Conservation (phyloP, 2,797 vertebrate species). For the Xyrichtys novacula region DNA sequence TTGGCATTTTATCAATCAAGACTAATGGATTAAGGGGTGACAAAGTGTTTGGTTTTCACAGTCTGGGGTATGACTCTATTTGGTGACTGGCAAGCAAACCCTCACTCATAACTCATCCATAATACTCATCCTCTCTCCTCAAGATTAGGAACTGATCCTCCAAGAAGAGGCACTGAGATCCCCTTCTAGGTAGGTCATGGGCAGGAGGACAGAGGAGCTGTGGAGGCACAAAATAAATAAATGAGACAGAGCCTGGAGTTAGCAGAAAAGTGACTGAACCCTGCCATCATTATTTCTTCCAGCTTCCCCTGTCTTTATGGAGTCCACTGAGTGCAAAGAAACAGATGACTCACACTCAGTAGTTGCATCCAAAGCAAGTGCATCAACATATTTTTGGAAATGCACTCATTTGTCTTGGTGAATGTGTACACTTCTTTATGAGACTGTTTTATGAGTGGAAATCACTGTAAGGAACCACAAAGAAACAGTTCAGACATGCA, state of each 20-base stretch:
- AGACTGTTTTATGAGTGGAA: slow-evolving; percentile 2
- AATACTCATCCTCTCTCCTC: background rate
- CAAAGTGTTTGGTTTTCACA: too few species aligned
- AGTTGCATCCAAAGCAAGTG: slow-evolving; percentile 7
- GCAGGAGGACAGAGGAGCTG: background rate
- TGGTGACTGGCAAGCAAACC: background rate
- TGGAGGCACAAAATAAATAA: background rate
- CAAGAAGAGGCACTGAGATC: background rate
- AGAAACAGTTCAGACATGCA: background rate
- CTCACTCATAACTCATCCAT: background rate
- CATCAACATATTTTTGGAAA: slow-evolving; percentile 23
- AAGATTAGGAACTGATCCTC: background rate
- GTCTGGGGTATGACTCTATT: background rate
- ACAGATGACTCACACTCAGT: slow-evolving; percentile 41
- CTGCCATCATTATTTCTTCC: slow-evolving; percentile 6
- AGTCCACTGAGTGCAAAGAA: slow-evolving; percentile 26
- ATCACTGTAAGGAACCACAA: background rate
- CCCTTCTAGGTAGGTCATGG: background rate
- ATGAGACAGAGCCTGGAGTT: background rate
- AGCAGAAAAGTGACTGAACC: background rate
- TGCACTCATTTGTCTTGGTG: slow-evolving; percentile 21
- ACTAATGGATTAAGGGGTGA: too few species aligned
- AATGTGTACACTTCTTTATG: slow-evolving; percentile 1
- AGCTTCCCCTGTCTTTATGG: slow-evolving; percentile 20
- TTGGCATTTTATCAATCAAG: too few species aligned